Evolutionary conservation across 2,888 invertebrate species (phyloP).

Genomic region (Synanthedon vespiformis): DNA sequence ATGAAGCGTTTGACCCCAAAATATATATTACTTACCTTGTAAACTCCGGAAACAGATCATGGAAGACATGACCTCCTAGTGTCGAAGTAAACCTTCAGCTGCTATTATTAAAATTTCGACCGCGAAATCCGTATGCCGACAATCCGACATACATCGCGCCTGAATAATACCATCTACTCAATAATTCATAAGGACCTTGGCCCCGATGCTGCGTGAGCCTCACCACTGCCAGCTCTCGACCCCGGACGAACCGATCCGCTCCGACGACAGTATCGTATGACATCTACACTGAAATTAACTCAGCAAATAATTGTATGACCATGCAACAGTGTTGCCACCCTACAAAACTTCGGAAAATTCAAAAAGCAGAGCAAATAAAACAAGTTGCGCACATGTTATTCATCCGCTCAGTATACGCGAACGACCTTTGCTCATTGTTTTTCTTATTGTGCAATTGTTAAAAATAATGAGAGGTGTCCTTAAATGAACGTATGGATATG

Average conservation of each 20-base stretch:
- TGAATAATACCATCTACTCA: constrained; percentile 66
- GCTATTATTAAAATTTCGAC: constrained; percentile 60
- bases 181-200: constrained; percentile 67
- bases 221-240: constrained; percentile 17
- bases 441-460: constrained; percentile 49
- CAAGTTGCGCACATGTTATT: constrained; percentile 26
- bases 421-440: constrained; percentile 53
- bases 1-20: neutral
- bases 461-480: constrained; percentile 55
- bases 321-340: too few species aligned
- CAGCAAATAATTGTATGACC: neutral
- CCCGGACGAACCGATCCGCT: constrained; percentile 1
- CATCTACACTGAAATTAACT: neutral
- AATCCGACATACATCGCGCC: constrained; percentile 58
- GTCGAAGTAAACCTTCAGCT: constrained; percentile 57
- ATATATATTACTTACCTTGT: neutral
- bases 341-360: too few species aligned
- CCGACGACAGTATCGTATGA: neutral
- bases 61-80: constrained; percentile 52
- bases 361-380: neutral
- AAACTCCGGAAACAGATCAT: constrained; percentile 45
- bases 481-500: constrained; percentile 43
- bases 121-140: constrained; percentile 63
- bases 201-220: constrained; percentile 43
- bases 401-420: constrained; percentile 24